Conservation (phyloP, 2,797 vertebrate species). For the Mionectes olivaceus region DNA sequence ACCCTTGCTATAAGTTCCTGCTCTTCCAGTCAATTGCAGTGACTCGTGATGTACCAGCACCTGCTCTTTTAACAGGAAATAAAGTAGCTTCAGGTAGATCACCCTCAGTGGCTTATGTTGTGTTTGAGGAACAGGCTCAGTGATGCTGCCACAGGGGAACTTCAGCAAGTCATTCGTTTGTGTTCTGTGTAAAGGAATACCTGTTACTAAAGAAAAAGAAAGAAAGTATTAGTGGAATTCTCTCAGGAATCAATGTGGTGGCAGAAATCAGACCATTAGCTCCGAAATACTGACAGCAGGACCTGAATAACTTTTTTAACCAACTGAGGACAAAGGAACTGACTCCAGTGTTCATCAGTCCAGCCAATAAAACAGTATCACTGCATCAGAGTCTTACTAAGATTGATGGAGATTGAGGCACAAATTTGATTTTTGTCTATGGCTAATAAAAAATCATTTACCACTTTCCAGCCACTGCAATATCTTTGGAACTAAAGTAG, state of each 20-base stretch:
- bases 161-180: neutral
- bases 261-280: constrained; percentile 48
- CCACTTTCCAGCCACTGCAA: constrained; percentile 50
- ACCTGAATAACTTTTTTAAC: constrained; percentile 36
- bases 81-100: neutral
- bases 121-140: neutral
- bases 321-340: constrained; percentile 46
- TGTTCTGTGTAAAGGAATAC: neutral
- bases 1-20: neutral
- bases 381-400: constrained; percentile 43
- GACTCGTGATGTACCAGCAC: neutral
- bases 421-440: constrained; percentile 74
- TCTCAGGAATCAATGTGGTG: neutral
- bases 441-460: constrained; percentile 71
- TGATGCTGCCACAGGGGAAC: neutral
- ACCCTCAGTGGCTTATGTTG: neutral
- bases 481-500: constrained; percentile 59
- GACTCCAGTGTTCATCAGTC: constrained; percentile 51
- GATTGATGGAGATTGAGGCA: constrained; percentile 62
- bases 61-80: neutral
- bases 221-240: neutral
- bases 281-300: constrained; percentile 3
- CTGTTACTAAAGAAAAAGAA: neutral
- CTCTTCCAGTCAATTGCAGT: neutral
- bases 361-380: constrained; percentile 57